phyloP scores from a whole-genome alignment of 2,888 invertebrate species.

The Pheosia tremula region DNA sequence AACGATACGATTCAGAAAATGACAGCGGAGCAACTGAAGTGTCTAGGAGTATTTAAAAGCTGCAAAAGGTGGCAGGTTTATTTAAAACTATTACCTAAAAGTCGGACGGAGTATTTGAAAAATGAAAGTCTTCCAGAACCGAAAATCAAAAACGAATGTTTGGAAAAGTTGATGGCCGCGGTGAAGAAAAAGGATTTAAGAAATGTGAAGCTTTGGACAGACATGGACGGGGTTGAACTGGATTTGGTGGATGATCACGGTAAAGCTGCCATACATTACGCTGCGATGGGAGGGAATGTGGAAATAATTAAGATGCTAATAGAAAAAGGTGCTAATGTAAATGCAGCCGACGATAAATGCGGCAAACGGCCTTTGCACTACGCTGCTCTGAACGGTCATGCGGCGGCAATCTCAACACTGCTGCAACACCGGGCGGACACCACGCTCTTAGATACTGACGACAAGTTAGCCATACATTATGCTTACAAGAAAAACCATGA shows the following conservation, averaged over 20 bases:
- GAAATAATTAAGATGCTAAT: not conserved
- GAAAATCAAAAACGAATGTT: not conserved
- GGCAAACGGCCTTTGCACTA: not conserved
- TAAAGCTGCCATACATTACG: not conserved
- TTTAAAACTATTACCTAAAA: constrained; percentile 3
- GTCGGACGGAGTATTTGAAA: no score
- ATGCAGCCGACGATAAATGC: not conserved
- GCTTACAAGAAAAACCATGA: not conserved
- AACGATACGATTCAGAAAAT: not conserved
- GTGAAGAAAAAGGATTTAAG: not conserved
- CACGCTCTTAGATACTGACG: not conserved
- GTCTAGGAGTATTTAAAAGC: not conserved
- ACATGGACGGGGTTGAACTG: no score
- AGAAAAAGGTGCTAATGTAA: not conserved
- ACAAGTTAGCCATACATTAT: not conserved
- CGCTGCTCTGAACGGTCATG: not conserved
- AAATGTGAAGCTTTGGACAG: not conserved
- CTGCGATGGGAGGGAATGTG: not conserved
- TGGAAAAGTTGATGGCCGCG: not conserved
- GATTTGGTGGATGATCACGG: not conserved
- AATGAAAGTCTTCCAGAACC: not conserved
- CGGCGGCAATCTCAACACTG: not conserved
- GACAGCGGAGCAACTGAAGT: not conserved
- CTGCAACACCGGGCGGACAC: not conserved
- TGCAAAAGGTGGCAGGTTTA: constrained; percentile 1